Evolutionary conservation across 2,113 vertebrate genomes (phyloP).

Genomic region (Syngnathoides biaculeatus): DNA sequence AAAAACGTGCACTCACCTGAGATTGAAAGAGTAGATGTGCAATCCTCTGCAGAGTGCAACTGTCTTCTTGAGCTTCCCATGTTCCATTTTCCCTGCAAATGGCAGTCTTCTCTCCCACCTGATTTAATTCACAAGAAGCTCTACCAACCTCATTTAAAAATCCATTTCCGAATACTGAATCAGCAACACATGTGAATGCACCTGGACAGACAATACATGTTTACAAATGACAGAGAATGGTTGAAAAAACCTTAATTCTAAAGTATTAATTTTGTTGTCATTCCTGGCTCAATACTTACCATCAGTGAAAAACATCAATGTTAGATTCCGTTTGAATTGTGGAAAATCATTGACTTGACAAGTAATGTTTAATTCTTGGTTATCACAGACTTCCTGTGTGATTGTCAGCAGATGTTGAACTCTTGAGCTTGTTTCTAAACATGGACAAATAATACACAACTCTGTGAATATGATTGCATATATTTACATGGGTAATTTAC

Average conservation of each 20-base stretch:
- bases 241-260: not conserved
- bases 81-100: not conserved
- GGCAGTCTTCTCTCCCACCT: slow-evolving; percentile 8
- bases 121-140: rapidly evolving
- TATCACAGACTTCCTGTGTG: not conserved
- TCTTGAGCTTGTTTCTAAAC: rapidly evolving
- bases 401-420: rapidly evolving
- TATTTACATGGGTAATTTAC: not conserved
- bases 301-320: not conserved
- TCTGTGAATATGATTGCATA: not conserved
- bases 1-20: slow-evolving; percentile 19
- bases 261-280: not conserved
- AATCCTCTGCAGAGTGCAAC: slow-evolving; percentile 19
- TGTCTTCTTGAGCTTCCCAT: not conserved
- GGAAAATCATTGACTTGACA: not conserved
- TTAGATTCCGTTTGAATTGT: not conserved
- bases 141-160: rapidly evolving
- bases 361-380: rapidly evolving
- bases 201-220: not conserved
- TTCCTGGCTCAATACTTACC: slow-evolving; percentile 13
- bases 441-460: not conserved
- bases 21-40: slow-evolving; percentile 15
- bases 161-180: slow-evolving; percentile 15
- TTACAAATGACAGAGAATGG: not conserved
- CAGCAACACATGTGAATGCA: rapidly evolving